These are phyloP conservation scores for Nymphalis io DNA, from an alignment of 1,140 invertebrate species.

Conservation along the genomic window DNA sequence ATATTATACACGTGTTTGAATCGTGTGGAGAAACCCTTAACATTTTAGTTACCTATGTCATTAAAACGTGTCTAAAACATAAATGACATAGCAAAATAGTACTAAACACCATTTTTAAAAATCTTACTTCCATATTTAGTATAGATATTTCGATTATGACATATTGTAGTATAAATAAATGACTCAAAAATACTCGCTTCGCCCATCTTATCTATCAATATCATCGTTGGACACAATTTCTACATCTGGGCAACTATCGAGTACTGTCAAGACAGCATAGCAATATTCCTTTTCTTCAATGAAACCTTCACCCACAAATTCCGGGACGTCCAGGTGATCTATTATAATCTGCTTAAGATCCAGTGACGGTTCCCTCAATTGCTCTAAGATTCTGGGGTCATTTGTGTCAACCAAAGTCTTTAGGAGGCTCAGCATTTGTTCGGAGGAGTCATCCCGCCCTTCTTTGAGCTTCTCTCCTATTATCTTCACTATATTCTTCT, in stretches of 20 bases:
- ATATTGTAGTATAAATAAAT: slow-evolving; percentile 2
- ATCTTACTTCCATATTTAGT: no score
- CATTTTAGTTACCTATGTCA: no score
- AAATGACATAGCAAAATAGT: no score
- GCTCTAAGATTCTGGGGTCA: slow-evolving; percentile 41
- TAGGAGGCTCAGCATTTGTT: slow-evolving; percentile 54
- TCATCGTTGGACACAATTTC: slow-evolving; percentile 38
- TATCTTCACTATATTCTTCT: slow-evolving; percentile 46
- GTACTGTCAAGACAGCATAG: slow-evolving; percentile 45
- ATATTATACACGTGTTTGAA: no score
- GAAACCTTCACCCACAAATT: slow-evolving; percentile 45
- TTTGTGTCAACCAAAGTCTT: slow-evolving; percentile 38
- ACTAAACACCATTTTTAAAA: no score
- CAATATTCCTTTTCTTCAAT: slow-evolving; percentile 61
- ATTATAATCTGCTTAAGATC: slow-evolving; percentile 52
- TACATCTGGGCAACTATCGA: slow-evolving; percentile 34
- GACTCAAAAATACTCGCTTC: background rate
- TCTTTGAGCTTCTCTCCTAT: slow-evolving; percentile 48
- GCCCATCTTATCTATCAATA: slow-evolving; percentile 43
- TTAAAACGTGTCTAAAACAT: no score
- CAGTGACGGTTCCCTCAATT: slow-evolving; percentile 48
- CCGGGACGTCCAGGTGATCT: slow-evolving; percentile 45
- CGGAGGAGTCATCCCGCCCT: slow-evolving; percentile 36
- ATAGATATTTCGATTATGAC: no score
- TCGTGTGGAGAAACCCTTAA: no score